Evolutionary conservation across 2,797 vertebrate genomes (phyloP), one percentile per base, ranked within the genome.

Genomic region (Sebastiscus tertius): DNA sequence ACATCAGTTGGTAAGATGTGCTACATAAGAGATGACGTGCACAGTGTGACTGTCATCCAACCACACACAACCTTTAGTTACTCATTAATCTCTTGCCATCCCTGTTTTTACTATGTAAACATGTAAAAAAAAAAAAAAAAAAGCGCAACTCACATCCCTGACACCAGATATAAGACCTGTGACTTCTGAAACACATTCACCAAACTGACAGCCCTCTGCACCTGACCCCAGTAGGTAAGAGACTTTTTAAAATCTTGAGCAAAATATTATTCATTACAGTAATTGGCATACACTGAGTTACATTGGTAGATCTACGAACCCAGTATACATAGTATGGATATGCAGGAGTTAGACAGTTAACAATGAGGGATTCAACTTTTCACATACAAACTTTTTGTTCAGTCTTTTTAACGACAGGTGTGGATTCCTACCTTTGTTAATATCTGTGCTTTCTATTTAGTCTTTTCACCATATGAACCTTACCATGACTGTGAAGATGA

Each of bases 61-160:
- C 0, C 16, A 39, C 10, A 70, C 20, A 22, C 27, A 24, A 16
- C 16, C 58, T 39, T 12, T 36, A 64, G 86, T 82, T 79, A 83
- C 85, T 62, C 2, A 85, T 80, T 88, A 65, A 85, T 33, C 42
- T 64, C 12, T 55, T 42, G 18, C 20, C 29, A 4, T 31, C 27
- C 1, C 8, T 76, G n/a, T 8, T 91, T 92, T 88, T 31, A 79
- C 75, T 87, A 60, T 77, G 70, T 31, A 77, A 39, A 80, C 58
- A 81, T 9, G 6, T 7, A 46, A 1, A 24, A 11, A 27, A 12
- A 52, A 46, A 12, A 52, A 46, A 36, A 9, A 11, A 26, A 39
- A 4, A 20, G 26, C 7, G 10, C 9, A 2, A 7, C 24, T 18
- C 4, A 64, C 60, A 52, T 55, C 16, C 27, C 18, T 11, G 11